A percentile compares a stretch with the other conserved stretches of the same genome.
These are phyloP conservation scores for Pelvicachromis taeniatus DNA, from an alignment of 2,113 vertebrate genomes.

Conservation along the genomic window DNA sequence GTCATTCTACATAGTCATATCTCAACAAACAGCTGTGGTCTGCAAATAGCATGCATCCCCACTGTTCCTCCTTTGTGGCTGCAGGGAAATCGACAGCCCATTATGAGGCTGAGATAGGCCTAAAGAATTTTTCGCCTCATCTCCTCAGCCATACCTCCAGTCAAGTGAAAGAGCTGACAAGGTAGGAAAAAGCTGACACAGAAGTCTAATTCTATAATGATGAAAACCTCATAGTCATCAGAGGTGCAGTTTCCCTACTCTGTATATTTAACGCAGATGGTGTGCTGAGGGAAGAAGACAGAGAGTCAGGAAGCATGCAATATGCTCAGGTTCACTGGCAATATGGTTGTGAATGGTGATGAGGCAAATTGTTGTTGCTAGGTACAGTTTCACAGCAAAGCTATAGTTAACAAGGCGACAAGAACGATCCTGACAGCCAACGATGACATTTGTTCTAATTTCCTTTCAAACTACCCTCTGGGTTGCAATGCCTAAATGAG, in stretches of 20 bases:
- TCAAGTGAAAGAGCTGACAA: slow-evolving; percentile 60
- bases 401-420: slow-evolving; percentile 12
- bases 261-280: slow-evolving; percentile 3
- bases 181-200: slow-evolving; percentile 55
- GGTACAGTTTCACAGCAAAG: slow-evolving; percentile 12
- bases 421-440: slow-evolving; percentile 2
- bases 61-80: slow-evolving; percentile 8
- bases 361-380: slow-evolving; percentile 13
- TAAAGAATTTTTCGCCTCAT: slow-evolving; percentile 57
- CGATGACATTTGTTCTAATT: slow-evolving; percentile 37
- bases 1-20: slow-evolving; percentile 57
- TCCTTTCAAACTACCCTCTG: slow-evolving; percentile 21
- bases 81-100: slow-evolving; percentile 45
- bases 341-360: slow-evolving; percentile 32
- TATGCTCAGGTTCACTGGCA: slow-evolving; percentile 15
- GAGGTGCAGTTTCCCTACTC: slow-evolving; percentile 28
- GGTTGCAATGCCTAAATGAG: slow-evolving; percentile 12
- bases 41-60: slow-evolving; percentile 48
- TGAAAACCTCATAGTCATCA: slow-evolving; percentile 52
- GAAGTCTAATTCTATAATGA: slow-evolving; percentile 44
- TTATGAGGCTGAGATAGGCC: slow-evolving; percentile 56
- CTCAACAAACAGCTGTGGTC: slow-evolving; percentile 66
- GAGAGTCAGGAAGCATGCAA: neutral
- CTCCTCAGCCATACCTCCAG: slow-evolving; percentile 57
- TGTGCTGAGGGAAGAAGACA: neutral